Evolutionary conservation across 2,113 vertebrate species (phyloP).

Genomic region (Argyrosomus japonicus): DNA sequence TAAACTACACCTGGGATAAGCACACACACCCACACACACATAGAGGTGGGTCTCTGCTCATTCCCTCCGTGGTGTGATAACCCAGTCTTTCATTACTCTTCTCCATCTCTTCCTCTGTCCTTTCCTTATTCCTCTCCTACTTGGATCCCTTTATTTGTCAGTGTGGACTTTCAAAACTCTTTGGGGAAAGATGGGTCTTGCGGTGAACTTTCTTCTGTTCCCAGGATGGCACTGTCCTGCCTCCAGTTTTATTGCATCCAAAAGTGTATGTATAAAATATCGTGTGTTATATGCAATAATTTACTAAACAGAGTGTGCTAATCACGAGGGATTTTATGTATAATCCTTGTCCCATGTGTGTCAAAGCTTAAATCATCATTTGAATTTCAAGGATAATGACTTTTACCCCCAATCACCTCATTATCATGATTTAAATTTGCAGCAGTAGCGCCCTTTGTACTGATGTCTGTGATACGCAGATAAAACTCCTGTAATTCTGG

Average conservation of each 20-base stretch:
- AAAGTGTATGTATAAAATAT: conserved; percentile 2
- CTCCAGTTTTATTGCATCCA: conserved; percentile 21
- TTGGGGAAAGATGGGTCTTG: conserved; percentile 40
- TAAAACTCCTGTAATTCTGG: not conserved
- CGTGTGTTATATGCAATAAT: not conserved
- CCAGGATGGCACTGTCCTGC: not conserved
- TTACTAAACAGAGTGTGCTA: not conserved
- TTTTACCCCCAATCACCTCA: conserved; percentile 2
- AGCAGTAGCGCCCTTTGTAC: not conserved
- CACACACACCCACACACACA: conserved; percentile 30
- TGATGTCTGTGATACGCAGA: not conserved
- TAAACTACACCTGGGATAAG: conserved; percentile 76
- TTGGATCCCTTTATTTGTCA: conserved; percentile 58
- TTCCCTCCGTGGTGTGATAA: conserved; percentile 77
- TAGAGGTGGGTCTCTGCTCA: conserved; percentile 64
- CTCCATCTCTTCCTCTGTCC: conserved; percentile 58
- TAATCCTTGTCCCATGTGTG: not conserved
- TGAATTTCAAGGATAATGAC: not conserved
- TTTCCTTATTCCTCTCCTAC: conserved; percentile 41
- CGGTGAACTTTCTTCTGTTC: conserved; percentile 51
- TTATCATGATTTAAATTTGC: conserved; percentile 13
- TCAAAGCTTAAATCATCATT: not conserved
- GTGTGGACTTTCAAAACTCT: conserved; percentile 58
- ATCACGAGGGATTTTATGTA: conserved; percentile 2
- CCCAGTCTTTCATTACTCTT: conserved; percentile 71